Conservation (phyloP, 2,113 vertebrate species). For the Rhodinocichla rosea region DNA sequence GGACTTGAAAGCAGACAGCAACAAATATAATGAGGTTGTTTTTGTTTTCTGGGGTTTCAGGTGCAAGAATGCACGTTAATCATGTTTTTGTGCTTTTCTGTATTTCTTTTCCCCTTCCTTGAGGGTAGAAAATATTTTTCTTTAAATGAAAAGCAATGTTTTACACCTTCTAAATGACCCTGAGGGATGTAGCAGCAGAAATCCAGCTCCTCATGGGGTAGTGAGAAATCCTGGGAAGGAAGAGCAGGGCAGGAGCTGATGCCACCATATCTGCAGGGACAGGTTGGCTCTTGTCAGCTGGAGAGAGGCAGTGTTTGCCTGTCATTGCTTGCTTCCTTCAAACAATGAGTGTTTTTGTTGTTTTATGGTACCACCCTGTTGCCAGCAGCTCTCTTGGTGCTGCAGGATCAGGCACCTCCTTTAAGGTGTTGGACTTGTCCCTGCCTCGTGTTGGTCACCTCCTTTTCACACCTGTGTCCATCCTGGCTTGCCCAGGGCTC, state of each 20-base stretch:
- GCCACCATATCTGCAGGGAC: not conserved
- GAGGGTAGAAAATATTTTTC: not conserved
- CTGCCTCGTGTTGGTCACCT: not conserved
- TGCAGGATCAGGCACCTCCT: not conserved
- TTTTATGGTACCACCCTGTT: not conserved
- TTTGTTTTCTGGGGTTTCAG: not conserved
- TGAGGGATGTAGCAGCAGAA: not conserved
- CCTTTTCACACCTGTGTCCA: not conserved
- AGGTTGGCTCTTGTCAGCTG: not conserved
- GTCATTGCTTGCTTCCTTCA: not conserved
- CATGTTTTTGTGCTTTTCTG: not conserved
- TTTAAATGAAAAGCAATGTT: not conserved
- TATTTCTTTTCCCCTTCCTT: not conserved
- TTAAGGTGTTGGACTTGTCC: not conserved
- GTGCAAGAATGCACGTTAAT: accelerated
- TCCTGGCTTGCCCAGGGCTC: not conserved
- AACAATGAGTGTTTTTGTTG: not conserved
- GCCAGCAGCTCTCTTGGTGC: not conserved
- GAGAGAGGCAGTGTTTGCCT: not conserved
- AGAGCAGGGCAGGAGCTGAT: not conserved
- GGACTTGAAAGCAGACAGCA: not conserved
- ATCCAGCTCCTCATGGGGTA: not conserved
- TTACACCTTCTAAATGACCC: not conserved
- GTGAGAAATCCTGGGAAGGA: not conserved
- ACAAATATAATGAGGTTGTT: not conserved